phyloP scores from a whole-genome alignment of 2,113 vertebrate species.

The Brachypteracias leptosomus region DNA sequence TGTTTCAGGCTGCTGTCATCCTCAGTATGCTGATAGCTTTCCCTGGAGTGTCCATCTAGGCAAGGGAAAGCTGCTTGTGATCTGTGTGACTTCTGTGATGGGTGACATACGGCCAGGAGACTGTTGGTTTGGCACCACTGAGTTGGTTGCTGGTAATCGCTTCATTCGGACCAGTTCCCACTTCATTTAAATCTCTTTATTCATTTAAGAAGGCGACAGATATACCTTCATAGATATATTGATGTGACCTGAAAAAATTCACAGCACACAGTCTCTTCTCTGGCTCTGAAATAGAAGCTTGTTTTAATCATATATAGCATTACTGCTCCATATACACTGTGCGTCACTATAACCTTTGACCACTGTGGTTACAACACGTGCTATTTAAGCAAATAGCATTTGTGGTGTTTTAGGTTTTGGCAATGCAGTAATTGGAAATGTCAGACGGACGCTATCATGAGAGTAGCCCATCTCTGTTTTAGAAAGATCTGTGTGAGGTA shows the following conservation, averaged over 20 bases:
- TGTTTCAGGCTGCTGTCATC: neutral
- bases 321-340: neutral
- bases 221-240: neutral
- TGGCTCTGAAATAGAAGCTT: neutral
- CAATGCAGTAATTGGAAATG: neutral
- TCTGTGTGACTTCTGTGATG: neutral
- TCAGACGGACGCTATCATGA: neutral
- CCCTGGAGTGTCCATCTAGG: neutral
- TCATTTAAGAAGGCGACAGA: neutral
- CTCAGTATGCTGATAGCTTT: neutral
- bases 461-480: neutral
- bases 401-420: neutral
- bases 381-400: neutral
- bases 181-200: neutral
- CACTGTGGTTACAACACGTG: accelerated
- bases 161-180: neutral
- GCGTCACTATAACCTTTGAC: neutral
- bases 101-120: neutral
- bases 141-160: neutral
- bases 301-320: neutral
- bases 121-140: neutral
- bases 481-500: neutral
- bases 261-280: neutral
- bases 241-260: neutral
- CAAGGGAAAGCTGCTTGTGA: neutral